Percentiles rank a stretch among this genome's conserved stretches.
Evolutionary conservation across 2,797 vertebrate species (phyloP).

Genomic region (Tympanoctomys barrerae): DNA sequence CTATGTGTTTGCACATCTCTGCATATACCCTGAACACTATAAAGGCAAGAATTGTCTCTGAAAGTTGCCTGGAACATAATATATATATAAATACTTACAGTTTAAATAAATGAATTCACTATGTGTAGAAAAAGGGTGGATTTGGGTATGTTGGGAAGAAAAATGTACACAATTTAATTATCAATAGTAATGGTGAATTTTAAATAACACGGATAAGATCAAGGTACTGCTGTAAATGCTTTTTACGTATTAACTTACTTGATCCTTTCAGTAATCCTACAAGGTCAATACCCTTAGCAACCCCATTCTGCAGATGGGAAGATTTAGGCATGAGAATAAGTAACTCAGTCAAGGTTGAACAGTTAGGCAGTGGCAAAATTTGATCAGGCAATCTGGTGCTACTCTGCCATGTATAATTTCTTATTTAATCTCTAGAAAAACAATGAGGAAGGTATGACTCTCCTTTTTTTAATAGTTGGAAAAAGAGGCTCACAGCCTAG

Average conservation of each 20-base stretch:
- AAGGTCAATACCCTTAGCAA: constrained; percentile 22
- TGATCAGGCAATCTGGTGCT: neutral
- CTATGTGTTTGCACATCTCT: constrained; percentile 3
- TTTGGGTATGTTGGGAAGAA: constrained; percentile 10
- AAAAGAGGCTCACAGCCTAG: constrained; percentile 22
- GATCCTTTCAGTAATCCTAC: neutral
- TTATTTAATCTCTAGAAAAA: constrained; percentile 42
- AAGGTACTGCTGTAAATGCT: neutral
- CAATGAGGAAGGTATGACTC: neutral
- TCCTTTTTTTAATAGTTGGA: constrained; percentile 33
- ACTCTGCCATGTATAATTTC: neutral
- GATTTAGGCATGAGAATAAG: neutral
- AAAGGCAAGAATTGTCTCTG: neutral
- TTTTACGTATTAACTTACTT: constrained; percentile 21
- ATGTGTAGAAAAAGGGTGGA: constrained; percentile 14
- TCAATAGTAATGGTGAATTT: constrained; percentile 14
- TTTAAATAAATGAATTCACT: constrained; percentile 43
- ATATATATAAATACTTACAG: neutral
- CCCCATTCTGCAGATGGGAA: constrained; percentile 9
- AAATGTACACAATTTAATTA: neutral
- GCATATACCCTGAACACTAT: neutral
- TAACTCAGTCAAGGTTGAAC: neutral
- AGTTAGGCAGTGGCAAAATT: constrained; percentile 38
- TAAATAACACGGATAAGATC: neutral
- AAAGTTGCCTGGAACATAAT: neutral